phyloP scores from a whole-genome alignment of 2,797 vertebrate species.

The Gila robusta region DNA sequence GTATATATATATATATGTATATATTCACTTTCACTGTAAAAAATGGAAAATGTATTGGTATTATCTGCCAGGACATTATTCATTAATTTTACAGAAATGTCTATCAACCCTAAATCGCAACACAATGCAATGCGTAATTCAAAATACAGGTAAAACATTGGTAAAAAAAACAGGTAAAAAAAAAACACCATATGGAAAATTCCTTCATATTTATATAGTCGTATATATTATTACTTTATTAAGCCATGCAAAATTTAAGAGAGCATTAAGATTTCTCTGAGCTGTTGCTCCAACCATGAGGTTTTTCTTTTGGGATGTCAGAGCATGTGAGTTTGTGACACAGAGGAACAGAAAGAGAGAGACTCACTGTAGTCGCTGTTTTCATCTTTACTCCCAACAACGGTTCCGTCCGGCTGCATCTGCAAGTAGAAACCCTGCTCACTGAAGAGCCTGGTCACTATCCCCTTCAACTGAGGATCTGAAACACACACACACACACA shows the following conservation, averaged over 20 bases:
- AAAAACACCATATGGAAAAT: too few relatives aligned
- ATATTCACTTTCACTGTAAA: too few relatives aligned
- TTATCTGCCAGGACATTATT: not conserved
- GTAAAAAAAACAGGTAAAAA: too few relatives aligned
- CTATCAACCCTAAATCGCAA: too few relatives aligned
- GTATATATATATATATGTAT: too few relatives aligned
- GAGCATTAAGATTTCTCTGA: not conserved
- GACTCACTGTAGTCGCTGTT: slow-evolving; percentile 98
- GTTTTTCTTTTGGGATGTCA: slow-evolving; percentile 43
- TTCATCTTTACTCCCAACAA: slow-evolving; percentile 95
- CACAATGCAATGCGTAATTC: too few relatives aligned
- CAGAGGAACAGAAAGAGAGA: slow-evolving; percentile 31
- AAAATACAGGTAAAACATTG: too few relatives aligned
- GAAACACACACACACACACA: not conserved
- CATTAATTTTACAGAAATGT: too few relatives aligned
- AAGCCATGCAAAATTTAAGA: not conserved
- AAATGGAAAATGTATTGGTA: too few relatives aligned
- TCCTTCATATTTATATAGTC: too few relatives aligned
- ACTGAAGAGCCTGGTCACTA: slow-evolving; percentile 97
- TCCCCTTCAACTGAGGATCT: slow-evolving; percentile 59
- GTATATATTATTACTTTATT: too few relatives aligned
- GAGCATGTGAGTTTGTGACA: slow-evolving; percentile 14
- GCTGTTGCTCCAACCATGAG: not conserved
- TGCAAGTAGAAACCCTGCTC: slow-evolving; percentile 97
- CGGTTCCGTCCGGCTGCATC: slow-evolving; percentile 93